A percentile compares a stretch with the other conserved stretches of the same genome.
Evolutionary conservation across 2,888 invertebrate species (phyloP).

Genomic region (Ferrisia virgata): DNA sequence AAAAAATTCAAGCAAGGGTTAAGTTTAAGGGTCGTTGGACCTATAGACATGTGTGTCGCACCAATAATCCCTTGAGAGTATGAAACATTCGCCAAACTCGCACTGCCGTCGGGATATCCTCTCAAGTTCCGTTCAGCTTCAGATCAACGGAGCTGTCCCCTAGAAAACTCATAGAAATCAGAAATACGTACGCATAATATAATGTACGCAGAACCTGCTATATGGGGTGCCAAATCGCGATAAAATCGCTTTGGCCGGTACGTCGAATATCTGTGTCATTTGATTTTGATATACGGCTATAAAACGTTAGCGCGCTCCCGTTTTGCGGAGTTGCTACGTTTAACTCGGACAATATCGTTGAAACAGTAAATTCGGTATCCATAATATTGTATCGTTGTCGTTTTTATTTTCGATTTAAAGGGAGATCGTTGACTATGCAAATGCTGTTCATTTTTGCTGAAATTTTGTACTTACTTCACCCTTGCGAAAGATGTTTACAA

Average conservation of each 20-base stretch:
- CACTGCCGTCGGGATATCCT: background rate
- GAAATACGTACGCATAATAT: background rate
- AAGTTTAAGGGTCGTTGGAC: background rate
- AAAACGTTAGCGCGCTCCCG: constrained; percentile 29
- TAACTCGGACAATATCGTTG: constrained; percentile 29
- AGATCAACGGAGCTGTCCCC: background rate
- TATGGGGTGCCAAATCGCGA: constrained; percentile 32
- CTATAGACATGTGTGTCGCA: background rate
- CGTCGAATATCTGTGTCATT: constrained; percentile 38
- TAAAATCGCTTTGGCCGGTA: constrained; percentile 34
- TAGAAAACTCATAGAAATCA: background rate
- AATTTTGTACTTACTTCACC: background rate
- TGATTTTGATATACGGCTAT: constrained; percentile 36
- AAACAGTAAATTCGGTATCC: constrained; percentile 4
- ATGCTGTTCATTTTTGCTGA: constrained; percentile 1
- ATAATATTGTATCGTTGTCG: background rate
- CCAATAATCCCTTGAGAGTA: constrained; percentile 15
- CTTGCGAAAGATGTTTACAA: background rate
- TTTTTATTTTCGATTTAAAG: constrained; percentile 8
- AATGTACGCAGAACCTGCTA: background rate
- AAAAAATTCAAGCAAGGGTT: background rate
- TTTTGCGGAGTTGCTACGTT: background rate
- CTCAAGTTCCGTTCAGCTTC: background rate
- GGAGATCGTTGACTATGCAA: constrained; percentile 20
- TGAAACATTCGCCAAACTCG: background rate